Percentiles rank a stretch among this genome's conserved stretches.
These are phyloP conservation scores for Heteronetta atricapilla DNA, from an alignment of 2,113 vertebrate species.

Conservation along the genomic window DNA sequence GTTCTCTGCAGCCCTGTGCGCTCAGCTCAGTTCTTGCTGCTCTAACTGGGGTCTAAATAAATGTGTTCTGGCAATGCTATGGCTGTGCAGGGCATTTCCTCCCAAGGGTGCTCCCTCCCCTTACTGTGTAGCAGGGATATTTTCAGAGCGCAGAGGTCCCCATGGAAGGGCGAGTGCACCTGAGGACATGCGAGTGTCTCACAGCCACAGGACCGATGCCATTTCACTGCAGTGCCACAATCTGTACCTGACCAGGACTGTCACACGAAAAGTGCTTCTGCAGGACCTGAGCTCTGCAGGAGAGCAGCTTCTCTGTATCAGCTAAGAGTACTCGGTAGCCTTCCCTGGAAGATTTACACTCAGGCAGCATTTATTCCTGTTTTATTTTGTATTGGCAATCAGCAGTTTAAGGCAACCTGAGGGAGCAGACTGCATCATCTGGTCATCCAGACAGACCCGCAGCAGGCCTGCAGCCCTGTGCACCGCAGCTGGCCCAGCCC, in stretches of 20 bases:
- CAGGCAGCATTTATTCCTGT: background rate
- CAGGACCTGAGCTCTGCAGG: fast-evolving
- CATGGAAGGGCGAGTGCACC: background rate
- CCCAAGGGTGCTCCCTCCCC: background rate
- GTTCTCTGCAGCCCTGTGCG: background rate
- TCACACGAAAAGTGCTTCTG: background rate
- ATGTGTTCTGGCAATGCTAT: background rate
- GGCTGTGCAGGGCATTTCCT: background rate
- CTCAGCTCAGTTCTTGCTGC: background rate
- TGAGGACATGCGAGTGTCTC: background rate
- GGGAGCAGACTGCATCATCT: background rate
- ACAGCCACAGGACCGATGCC: background rate
- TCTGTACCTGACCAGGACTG: background rate
- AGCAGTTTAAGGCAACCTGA: background rate
- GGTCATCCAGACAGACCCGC: background rate
- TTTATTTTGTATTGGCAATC: background rate
- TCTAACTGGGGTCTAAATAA: background rate
- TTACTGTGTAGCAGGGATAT: background rate
- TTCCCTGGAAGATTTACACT: background rate
- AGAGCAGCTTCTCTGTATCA: background rate
- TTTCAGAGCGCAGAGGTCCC: background rate
- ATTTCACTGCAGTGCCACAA: background rate
- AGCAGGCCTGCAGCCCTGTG: background rate
- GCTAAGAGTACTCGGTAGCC: fast-evolving
- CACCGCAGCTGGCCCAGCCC: fast-evolving